Percentiles rank a stretch among this genome's conserved stretches.
Evolutionary conservation across 2,797 vertebrate species (phyloP).

Genomic region (Epinephelus awoara): DNA sequence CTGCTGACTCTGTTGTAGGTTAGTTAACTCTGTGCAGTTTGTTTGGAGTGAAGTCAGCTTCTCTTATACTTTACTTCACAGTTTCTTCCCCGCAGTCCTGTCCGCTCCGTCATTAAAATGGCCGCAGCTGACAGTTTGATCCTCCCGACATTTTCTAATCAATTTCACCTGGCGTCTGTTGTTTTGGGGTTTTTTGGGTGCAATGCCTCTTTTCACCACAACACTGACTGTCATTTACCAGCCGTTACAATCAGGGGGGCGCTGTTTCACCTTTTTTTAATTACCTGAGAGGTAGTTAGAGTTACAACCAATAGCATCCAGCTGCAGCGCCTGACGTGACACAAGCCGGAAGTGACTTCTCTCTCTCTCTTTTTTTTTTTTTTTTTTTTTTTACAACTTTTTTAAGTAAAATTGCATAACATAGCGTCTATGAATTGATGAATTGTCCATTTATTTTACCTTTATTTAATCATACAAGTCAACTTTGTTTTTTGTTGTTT

Average conservation of each 20-base stretch:
- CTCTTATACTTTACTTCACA: too few relatives aligned
- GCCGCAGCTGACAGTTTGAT: not conserved
- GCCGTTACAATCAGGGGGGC: not conserved
- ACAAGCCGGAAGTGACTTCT: too few relatives aligned
- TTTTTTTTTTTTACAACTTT: too few relatives aligned
- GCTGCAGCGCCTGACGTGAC: too few relatives aligned
- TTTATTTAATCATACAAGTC: too few relatives aligned
- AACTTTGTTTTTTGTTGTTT: too few relatives aligned
- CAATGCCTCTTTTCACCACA: conserved; percentile 1
- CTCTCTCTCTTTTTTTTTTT: too few relatives aligned
- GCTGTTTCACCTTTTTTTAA: conserved; percentile 2
- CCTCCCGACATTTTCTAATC: not conserved
- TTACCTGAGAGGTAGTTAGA: not conserved
- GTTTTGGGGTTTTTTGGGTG: not conserved
- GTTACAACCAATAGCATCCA: too few relatives aligned
- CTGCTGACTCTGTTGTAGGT: too few relatives aligned
- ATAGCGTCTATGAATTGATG: too few relatives aligned
- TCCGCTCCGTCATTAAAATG: not conserved
- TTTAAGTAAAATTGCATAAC: too few relatives aligned
- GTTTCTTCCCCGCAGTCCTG: not conserved
- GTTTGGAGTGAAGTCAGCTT: not conserved
- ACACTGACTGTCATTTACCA: not conserved
- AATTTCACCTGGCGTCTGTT: not conserved
- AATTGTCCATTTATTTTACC: too few relatives aligned
- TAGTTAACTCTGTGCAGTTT: not conserved